These are phyloP conservation scores for Cylindroiulus punctatus DNA, from an alignment of 2,888 invertebrate species.

Conservation along the genomic window DNA sequence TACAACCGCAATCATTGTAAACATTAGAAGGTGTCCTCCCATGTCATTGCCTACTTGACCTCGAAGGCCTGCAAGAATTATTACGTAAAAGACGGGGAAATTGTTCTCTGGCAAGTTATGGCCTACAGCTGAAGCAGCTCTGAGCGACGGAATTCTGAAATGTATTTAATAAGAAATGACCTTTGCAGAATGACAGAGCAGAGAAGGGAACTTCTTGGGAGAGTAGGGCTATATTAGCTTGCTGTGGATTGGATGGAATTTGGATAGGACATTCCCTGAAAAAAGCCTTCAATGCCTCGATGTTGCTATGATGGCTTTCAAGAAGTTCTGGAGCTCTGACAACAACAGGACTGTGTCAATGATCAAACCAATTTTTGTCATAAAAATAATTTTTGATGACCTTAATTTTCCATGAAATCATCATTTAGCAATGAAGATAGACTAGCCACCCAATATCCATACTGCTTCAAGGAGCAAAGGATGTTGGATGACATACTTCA, in stretches of 20 bases:
- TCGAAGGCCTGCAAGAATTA: not conserved
- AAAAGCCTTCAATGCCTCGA: not conserved
- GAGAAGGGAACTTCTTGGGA: not conserved
- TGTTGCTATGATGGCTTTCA: not conserved
- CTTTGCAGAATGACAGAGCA: not conserved
- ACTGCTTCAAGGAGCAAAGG: too few relatives aligned
- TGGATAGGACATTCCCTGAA: not conserved
- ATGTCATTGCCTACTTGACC: constrained; percentile 27
- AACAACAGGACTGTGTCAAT: not conserved
- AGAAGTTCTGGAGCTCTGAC: not conserved
- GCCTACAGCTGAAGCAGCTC: not conserved
- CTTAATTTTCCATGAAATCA: too few relatives aligned
- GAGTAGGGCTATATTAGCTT: not conserved
- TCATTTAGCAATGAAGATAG: too few relatives aligned
- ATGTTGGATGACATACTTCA: too few relatives aligned
- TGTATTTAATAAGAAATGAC: constrained; percentile 23
- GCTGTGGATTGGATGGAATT: not conserved
- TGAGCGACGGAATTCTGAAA: constrained; percentile 26
- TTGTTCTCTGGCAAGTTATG: not conserved
- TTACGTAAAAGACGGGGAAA: not conserved
- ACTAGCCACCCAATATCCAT: too few relatives aligned
- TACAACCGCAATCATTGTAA: constrained; percentile 25
- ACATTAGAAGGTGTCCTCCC: constrained; percentile 29
- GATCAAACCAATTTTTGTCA: not conserved
- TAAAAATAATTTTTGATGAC: not conserved